Evolutionary conservation across 2,888 invertebrate species (phyloP).

Genomic region (Abscondita cerata): DNA sequence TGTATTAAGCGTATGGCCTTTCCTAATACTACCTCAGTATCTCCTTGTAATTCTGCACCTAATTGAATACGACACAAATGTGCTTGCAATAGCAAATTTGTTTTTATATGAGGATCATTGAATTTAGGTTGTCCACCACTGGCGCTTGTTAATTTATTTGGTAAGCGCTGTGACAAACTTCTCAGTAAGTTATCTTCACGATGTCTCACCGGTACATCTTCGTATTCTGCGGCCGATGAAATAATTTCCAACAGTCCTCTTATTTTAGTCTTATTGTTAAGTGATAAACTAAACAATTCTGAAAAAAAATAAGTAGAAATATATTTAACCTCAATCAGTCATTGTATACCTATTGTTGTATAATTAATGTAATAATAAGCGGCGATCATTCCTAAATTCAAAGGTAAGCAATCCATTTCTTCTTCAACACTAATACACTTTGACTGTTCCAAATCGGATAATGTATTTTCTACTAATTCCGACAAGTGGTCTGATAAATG

Average conservation of each 20-base stretch:
- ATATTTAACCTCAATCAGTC: no score
- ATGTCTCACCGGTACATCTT: conserved; percentile 92
- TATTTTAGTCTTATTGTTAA: conserved; percentile 97
- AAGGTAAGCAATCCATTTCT: conserved; percentile 95
- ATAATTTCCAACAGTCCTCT: conserved; percentile 97
- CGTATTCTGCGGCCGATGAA: conserved; percentile 96
- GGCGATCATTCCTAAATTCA: conserved; percentile 99
- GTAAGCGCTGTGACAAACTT: conserved; percentile 62
- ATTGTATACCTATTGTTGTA: conserved; percentile 96
- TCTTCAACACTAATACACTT: conserved; percentile 98
- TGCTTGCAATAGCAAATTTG: conserved; percentile 93
- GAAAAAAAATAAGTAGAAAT: conserved; percentile 49
- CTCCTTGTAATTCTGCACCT: conserved; percentile 95
- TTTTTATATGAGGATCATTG: conserved; percentile 97
- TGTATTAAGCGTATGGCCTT: conserved; percentile 87
- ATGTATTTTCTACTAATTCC: conserved; percentile 95
- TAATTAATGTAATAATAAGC: conserved; percentile 99
- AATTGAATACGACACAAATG: conserved; percentile 94
- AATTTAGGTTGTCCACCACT: conserved; percentile 75
- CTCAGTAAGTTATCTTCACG: conserved; percentile 89
- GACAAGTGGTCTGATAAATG: conserved; percentile 98
- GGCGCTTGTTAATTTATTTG: conserved; percentile 68
- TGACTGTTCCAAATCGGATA: conserved; percentile 93
- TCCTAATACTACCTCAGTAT: conserved; percentile 89
- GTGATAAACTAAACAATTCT: conserved; percentile 96